These are phyloP conservation scores for Embidobia sp. DNA, from an alignment of 2,888 invertebrate genomes.

Conservation along the genomic window DNA sequence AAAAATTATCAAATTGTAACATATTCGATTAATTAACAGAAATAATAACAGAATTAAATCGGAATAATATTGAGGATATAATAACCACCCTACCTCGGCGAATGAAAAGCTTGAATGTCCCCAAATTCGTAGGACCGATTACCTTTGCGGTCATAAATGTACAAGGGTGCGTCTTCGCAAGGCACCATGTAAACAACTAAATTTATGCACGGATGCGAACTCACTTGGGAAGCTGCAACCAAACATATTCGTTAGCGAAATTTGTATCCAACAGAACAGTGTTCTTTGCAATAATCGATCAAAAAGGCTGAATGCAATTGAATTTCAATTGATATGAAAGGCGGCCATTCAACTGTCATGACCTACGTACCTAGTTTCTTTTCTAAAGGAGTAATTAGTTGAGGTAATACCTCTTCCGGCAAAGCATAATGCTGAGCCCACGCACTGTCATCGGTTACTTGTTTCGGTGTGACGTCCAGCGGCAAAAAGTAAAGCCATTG, in stretches of 20 bases:
- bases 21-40: too few species aligned
- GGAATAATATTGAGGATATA: too few species aligned
- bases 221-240: constrained; percentile 88
- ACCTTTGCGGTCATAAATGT: constrained; percentile 84
- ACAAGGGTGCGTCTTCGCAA: constrained; percentile 87
- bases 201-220: constrained; percentile 91
- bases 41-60: too few species aligned
- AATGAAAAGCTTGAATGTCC: constrained; percentile 88
- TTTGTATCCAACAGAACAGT: too few species aligned
- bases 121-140: constrained; percentile 71
- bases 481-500: constrained; percentile 93
- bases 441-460: constrained; percentile 82
- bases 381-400: constrained; percentile 93
- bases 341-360: too few species aligned
- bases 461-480: constrained; percentile 88
- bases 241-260: too few species aligned
- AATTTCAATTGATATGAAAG: too few species aligned
- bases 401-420: constrained; percentile 88
- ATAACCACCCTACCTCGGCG: constrained; percentile 86
- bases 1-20: too few species aligned
- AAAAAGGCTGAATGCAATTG: too few species aligned
- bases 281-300: too few species aligned
- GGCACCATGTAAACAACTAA: constrained; percentile 92
- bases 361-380: constrained; percentile 88
- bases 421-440: constrained; percentile 85